A percentile compares a stretch with the other conserved stretches of the same genome.
Conservation (phyloP, 2,888 invertebrate genomes). For the Leistus spinibarbis region DNA sequence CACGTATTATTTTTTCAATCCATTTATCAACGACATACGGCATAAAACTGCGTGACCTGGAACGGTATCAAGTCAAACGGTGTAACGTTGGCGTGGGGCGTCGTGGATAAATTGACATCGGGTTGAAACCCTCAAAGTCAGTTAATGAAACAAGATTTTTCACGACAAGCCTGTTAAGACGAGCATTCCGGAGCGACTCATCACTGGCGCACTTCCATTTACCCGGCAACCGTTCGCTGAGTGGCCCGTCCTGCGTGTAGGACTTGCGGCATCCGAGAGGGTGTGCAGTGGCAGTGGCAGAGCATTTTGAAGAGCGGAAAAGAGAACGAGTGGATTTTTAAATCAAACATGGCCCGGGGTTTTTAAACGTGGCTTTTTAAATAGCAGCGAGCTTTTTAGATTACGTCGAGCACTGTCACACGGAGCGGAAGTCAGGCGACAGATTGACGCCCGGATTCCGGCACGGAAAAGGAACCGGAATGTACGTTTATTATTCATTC, state of each 20-base stretch:
- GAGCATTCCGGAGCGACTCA: conserved; percentile 53
- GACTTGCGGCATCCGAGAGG: conserved; percentile 4
- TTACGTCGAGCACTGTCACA: conserved; percentile 30
- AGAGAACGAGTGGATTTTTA: conserved; percentile 32
- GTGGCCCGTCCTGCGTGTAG: conserved; percentile 22
- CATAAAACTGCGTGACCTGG: conserved; percentile 5
- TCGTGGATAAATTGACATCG: conserved; percentile 45
- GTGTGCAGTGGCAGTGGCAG: conserved; percentile 3
- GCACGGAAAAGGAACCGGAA: conserved; percentile 4
- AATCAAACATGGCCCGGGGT: conserved; percentile 40
- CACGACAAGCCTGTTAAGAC: conserved; percentile 54
- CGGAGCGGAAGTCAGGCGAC: conserved; percentile 27
- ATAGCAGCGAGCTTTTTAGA: conserved; percentile 34
- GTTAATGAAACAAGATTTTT: conserved; percentile 60
- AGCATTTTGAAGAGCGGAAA: conserved; percentile 20
- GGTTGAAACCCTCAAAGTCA: conserved; percentile 54
- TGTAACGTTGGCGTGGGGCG: background rate
- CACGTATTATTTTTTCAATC: conserved; percentile 37
- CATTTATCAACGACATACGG: conserved; percentile 45
- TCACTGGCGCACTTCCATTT: conserved; percentile 44
- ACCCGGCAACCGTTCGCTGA: conserved; percentile 9
- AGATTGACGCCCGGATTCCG: conserved; percentile 29
- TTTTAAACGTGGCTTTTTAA: conserved; percentile 38
- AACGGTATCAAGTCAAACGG: background rate
- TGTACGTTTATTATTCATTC: conserved; percentile 4